A percentile compares a stretch with the other conserved stretches of the same genome.
phyloP scores from a whole-genome alignment of 2,888 invertebrate genomes.

The Busseola fusca region DNA sequence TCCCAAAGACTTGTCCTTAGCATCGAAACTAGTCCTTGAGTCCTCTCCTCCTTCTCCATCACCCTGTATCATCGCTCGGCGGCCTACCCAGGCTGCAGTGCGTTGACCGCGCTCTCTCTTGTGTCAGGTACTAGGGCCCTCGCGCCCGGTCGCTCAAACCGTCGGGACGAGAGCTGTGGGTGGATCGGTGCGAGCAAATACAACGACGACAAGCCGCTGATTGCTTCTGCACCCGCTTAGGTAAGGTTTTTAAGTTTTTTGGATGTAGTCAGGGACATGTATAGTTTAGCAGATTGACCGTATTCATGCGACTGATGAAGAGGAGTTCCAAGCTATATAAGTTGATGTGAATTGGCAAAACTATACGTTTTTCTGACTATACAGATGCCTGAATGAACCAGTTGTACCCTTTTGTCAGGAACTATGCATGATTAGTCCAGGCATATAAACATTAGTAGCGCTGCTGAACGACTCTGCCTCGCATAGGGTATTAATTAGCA shows the following conservation, averaged over 20 bases:
- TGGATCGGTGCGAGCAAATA: constrained; percentile 85
- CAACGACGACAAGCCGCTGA: constrained; percentile 78
- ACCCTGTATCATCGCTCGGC: constrained; percentile 66
- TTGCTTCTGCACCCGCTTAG: constrained; percentile 83
- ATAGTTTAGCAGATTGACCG: background rate
- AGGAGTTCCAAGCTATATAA: background rate
- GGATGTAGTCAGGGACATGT: background rate
- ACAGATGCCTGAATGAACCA: background rate
- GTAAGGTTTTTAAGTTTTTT: constrained; percentile 68
- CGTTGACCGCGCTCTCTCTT: constrained; percentile 80
- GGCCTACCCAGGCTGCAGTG: constrained; percentile 71
- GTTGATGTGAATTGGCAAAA: background rate
- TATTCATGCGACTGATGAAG: background rate
- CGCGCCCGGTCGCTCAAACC: constrained; percentile 86
- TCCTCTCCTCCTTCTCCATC: constrained; percentile 8
- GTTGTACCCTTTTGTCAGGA: background rate
- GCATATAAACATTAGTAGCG: background rate
- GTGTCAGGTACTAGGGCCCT: constrained; percentile 87
- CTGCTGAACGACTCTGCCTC: background rate
- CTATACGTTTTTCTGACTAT: background rate
- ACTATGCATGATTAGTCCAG: background rate
- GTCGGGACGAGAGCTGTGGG: constrained; percentile 85
- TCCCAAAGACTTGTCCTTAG: background rate
- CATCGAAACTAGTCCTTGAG: constrained; percentile 1
- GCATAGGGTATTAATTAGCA: background rate